Evolutionary conservation across 2,888 invertebrate genomes (phyloP), one percentile per base, ranked within the genome.

Genomic region (Cosmia trapezina): DNA sequence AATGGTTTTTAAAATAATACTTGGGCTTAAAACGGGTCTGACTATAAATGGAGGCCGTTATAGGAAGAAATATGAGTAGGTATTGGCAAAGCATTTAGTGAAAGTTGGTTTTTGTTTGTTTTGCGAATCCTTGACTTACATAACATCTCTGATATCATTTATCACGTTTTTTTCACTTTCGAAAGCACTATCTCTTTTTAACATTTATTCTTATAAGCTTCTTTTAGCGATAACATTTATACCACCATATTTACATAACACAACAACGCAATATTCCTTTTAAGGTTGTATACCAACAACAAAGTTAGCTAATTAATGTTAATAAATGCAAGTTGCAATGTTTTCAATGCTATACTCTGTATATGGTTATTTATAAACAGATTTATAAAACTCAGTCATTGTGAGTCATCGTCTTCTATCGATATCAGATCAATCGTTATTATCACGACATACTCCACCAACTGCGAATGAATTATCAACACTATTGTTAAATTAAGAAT

Each of bases 71-170:
- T 69, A 45, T 53, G 67, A 80, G 56, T 54, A 61, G 64, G 53
- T 64, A 56, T 67, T 59, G 47, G n/a, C 19, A 17, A 45, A 70
- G 63, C 67, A 69, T 60, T 45, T 56, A 76, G 81, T 81, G 81
- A 81, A 81, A 84, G 81, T 84, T 73, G n/a, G 59, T 56, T 59
- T 65, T 73, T 73, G 69, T 80, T 83, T 80, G 65, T 74, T 81
- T 78, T 47, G 41, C 33, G 61, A 64, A 81, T 83, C 73, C 73
- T 77, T 83, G 59, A 19, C 65, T 67, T 69, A 76, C 60, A 45
- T 76, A 80, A 73, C 28, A n/a, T 62, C 14, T 80, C 14, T 62
- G 56, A n/a, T 63, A 71, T 66, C 47, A 65, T 71, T 62, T 71
- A 51, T 72, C 66, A 80, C 45, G 62, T 60, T 37, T 61, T 60